phyloP scores from a whole-genome alignment of 2,888 invertebrate species.

The Sepiola atlantica region DNA sequence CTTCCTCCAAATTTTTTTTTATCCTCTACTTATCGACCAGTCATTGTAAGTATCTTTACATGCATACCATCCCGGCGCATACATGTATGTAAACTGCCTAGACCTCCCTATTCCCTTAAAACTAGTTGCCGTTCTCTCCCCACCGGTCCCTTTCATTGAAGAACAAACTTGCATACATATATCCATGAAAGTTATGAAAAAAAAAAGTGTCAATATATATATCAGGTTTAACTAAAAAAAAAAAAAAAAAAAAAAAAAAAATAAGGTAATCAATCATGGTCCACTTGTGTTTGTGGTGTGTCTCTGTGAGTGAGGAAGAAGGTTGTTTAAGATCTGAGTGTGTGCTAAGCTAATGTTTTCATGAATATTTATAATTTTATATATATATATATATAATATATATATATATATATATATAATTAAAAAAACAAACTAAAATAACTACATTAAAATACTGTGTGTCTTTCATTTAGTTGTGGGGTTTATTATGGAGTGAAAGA shows the following conservation, averaged over 20 bases:
- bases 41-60: slow-evolving; percentile 45
- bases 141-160: background rate
- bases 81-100: slow-evolving; percentile 42
- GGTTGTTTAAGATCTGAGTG: slow-evolving; percentile 45
- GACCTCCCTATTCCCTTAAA: background rate
- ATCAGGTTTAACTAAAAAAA: slow-evolving; percentile 16
- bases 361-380: background rate
- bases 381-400: slow-evolving; percentile 32
- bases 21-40: background rate
- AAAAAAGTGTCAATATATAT: background rate
- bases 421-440: background rate
- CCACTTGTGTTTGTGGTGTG: slow-evolving; percentile 47
- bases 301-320: slow-evolving; percentile 13
- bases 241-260: background rate
- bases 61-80: slow-evolving; percentile 36
- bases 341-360: slow-evolving; percentile 41
- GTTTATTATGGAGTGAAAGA: slow-evolving; percentile 44
- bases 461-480: slow-evolving; percentile 44
- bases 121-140: background rate
- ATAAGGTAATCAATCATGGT: slow-evolving; percentile 43
- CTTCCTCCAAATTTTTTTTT: background rate
- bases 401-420: background rate
- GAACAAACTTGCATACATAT: slow-evolving; percentile 33
- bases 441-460: slow-evolving; percentile 41
- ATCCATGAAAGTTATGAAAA: background rate